A percentile compares a stretch with the other conserved stretches of the same genome.
These are phyloP conservation scores for Anorthoa munda DNA, from an alignment of 2,888 invertebrate species.

Conservation along the genomic window DNA sequence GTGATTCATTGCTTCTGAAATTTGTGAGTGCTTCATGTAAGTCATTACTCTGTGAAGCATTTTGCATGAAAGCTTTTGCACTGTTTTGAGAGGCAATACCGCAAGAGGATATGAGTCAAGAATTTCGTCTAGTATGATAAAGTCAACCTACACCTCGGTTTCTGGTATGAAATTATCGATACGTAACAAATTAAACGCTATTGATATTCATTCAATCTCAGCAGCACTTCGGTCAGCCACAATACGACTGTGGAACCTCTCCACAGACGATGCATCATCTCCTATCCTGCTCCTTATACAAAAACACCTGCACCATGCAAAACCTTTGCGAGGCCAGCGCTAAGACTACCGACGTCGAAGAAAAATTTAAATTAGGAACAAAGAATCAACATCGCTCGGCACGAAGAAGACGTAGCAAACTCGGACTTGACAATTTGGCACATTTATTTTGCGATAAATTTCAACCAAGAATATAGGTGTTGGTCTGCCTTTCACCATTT, in stretches of 20 bases:
- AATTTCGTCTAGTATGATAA: neutral
- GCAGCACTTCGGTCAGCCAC: too few species aligned
- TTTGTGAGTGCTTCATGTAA: conserved; percentile 39
- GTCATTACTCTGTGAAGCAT: conserved; percentile 42
- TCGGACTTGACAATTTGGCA: neutral
- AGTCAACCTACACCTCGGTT: neutral
- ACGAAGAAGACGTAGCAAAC: neutral
- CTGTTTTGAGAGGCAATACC: neutral
- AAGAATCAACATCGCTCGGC: too few species aligned
- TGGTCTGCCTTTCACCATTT: neutral
- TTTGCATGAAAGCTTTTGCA: conserved; percentile 3
- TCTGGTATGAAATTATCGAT: too few species aligned
- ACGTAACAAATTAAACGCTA: neutral
- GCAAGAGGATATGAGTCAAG: neutral
- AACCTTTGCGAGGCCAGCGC: too few species aligned
- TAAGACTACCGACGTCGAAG: too few species aligned
- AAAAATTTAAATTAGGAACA: too few species aligned
- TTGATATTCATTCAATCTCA: neutral
- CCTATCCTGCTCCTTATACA: too few species aligned
- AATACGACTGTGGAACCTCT: too few species aligned
- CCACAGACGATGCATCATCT: too few species aligned
- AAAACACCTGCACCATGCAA: too few species aligned
- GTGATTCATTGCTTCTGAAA: conserved; percentile 54
- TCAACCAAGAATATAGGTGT: too few species aligned
- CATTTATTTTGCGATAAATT: neutral